These are phyloP conservation scores for Callospermophilus lateralis DNA, from an alignment of 2,113 vertebrate genomes.

Conservation along the genomic window DNA sequence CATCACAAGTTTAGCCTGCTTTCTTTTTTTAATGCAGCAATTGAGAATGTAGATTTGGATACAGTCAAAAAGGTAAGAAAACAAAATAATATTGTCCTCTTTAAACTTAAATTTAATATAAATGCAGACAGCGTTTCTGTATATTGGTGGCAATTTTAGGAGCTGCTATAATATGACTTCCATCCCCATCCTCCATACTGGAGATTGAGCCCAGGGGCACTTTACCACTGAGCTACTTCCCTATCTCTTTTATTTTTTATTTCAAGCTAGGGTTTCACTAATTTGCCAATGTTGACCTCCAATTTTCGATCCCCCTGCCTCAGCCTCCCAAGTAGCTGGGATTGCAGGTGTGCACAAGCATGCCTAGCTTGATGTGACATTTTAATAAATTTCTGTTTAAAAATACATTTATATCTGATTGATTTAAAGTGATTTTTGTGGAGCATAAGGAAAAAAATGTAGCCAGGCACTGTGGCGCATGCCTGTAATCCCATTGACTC, in stretches of 20 bases:
- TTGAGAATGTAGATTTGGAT: constrained; percentile 90
- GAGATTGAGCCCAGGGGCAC: background rate
- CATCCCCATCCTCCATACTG: background rate
- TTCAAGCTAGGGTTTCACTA: background rate
- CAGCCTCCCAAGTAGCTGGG: background rate
- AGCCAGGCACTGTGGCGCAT: no score
- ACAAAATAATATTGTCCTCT: background rate
- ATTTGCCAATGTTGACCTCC: background rate
- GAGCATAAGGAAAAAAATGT: background rate
- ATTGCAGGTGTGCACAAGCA: background rate
- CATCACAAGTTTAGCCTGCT: background rate
- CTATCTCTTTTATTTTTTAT: background rate
- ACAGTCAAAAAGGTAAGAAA: constrained; percentile 90
- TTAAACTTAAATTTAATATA: background rate
- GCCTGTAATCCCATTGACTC: no score
- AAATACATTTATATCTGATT: constrained; percentile 14
- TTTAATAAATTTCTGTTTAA: constrained; percentile 55
- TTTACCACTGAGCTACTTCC: background rate
- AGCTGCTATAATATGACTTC: background rate
- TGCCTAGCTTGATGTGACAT: background rate
- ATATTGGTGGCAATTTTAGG: background rate
- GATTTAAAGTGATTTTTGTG: background rate
- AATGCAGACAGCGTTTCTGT: background rate
- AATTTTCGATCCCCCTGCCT: background rate
- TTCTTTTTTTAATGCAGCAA: constrained; percentile 86